These are phyloP conservation scores for Drosophila arizonae DNA, from an alignment of 1,140 invertebrate species.

Conservation along the genomic window DNA sequence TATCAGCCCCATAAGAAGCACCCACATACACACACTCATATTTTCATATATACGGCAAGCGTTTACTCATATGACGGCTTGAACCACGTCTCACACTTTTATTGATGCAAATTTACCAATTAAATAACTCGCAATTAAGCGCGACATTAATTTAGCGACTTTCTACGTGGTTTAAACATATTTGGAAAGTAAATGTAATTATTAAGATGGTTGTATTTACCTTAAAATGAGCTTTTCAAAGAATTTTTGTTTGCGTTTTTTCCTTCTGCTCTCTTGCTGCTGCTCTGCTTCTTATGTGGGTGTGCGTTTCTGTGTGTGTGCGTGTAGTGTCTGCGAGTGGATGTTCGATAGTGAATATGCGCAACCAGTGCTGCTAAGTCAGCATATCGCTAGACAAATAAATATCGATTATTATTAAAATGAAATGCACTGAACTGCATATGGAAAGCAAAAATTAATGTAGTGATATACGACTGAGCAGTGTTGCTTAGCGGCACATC, in stretches of 20 bases:
- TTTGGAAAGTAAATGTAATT: neutral
- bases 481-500: constrained; percentile 35
- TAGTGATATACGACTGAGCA: constrained; percentile 4
- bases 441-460: neutral
- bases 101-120: neutral
- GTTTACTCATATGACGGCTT: constrained; percentile 43
- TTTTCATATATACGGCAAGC: constrained; percentile 2
- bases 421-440: neutral
- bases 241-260: constrained; percentile 45
- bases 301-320: constrained; percentile 1
- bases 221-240: constrained; percentile 40
- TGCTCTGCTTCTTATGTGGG: constrained; percentile 31
- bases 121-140: neutral
- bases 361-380: too few species aligned
- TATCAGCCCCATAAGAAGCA: constrained; percentile 11
- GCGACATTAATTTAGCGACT: neutral
- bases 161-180: neutral
- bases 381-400: too few species aligned
- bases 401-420: too few species aligned
- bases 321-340: neutral
- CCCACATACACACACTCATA: constrained; percentile 12
- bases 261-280: constrained; percentile 13
- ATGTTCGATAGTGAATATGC: too few species aligned
- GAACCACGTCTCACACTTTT: constrained; percentile 50
- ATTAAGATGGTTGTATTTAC: constrained; percentile 25